These are phyloP conservation scores for Chloroceryle inda DNA, from an alignment of 2,797 vertebrate genomes.

Conservation along the genomic window DNA sequence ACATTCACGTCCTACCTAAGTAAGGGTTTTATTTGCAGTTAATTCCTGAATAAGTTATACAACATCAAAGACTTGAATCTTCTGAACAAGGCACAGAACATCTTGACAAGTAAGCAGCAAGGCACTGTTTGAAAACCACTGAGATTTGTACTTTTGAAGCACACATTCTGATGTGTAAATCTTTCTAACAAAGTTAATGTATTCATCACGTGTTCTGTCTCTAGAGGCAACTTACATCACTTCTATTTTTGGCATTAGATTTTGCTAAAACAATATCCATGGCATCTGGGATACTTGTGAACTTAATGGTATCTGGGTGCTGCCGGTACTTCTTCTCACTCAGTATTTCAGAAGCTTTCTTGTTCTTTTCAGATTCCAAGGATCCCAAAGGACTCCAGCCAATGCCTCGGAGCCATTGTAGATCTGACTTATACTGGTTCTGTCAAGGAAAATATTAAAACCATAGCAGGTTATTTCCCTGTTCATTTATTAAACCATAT, in stretches of 20 bases:
- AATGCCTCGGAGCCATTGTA: conserved; percentile 86
- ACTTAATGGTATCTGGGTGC: conserved; percentile 91
- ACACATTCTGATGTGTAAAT: not conserved
- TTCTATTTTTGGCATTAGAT: conserved; percentile 90
- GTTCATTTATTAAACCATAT: not conserved
- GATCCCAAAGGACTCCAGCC: conserved; percentile 95
- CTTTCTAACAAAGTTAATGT: not conserved
- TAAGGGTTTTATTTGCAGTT: not conserved
- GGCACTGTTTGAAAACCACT: not conserved
- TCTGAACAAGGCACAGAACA: not conserved
- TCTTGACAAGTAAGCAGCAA: not conserved
- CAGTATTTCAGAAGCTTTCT: conserved; percentile 87
- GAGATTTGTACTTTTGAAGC: not conserved
- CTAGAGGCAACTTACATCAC: conserved; percentile 84
- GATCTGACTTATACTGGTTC: conserved; percentile 90
- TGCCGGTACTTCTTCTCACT: conserved; percentile 93
- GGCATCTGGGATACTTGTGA: conserved; percentile 89
- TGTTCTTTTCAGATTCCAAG: conserved; percentile 91
- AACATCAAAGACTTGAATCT: not conserved
- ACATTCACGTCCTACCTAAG: not conserved
- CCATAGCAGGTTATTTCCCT: not conserved
- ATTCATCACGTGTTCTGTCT: not conserved
- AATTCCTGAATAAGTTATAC: not conserved
- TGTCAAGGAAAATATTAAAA: conserved; percentile 66
- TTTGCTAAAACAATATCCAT: conserved; percentile 92